Conservation (phyloP, 2,797 vertebrate genomes). For the Enteromius paludinosus region DNA sequence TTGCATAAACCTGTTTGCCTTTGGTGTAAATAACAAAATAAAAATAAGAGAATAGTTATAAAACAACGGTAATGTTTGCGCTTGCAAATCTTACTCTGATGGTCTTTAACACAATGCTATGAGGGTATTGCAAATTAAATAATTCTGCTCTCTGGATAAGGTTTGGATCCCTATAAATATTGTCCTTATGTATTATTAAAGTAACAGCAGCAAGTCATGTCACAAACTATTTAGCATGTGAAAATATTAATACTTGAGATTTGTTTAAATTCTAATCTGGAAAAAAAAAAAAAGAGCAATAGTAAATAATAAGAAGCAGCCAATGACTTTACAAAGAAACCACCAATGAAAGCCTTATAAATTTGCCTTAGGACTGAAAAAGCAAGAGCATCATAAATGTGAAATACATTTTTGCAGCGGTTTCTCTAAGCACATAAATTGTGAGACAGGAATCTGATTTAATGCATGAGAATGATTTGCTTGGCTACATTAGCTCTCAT, state of each 20-base stretch:
- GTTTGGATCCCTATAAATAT: not conserved
- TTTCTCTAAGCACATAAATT: conserved; percentile 42
- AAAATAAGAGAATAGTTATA: not conserved
- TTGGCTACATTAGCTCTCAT: conserved; percentile 63
- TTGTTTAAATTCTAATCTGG: not conserved
- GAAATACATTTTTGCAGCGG: conserved; percentile 48
- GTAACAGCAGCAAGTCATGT: not conserved
- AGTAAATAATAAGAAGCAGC: conserved; percentile 3
- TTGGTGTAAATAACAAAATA: not conserved
- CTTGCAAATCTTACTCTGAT: not conserved
- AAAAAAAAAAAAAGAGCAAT: not conserved
- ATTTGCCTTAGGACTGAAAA: conserved; percentile 52
- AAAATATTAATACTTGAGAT: not conserved
- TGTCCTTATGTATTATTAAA: not conserved
- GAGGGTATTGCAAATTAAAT: not conserved
- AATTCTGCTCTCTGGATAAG: not conserved
- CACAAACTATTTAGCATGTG: not conserved
- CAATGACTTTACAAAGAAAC: not conserved
- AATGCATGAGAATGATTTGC: conserved; percentile 59
- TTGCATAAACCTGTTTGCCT: not conserved
- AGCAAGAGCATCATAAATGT: conserved; percentile 49
- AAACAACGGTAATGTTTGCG: not conserved
- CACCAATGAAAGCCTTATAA: conserved; percentile 13
- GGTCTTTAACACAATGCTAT: not conserved
- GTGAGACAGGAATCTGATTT: conserved; percentile 58